Conservation (phyloP, 2,113 vertebrate species). For the Sebastes schlegelii region DNA sequence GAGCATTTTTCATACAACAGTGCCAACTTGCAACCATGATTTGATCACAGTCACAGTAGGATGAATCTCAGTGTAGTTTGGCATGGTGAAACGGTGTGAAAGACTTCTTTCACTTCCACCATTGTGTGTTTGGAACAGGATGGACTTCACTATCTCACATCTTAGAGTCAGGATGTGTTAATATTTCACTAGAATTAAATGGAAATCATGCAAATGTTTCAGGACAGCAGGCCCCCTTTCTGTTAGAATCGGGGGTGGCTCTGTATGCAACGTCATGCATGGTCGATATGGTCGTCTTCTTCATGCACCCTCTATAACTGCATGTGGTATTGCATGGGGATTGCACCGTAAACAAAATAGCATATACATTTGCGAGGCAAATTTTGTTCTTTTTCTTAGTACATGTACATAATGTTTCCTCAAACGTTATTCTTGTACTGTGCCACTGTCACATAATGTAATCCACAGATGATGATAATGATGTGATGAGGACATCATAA, state of each 20-base stretch:
- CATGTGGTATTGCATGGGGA: constrained; percentile 80
- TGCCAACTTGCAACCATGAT: constrained; percentile 51
- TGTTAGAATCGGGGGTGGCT: constrained; percentile 12
- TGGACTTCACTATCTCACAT: constrained; percentile 8
- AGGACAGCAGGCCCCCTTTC: constrained; percentile 1
- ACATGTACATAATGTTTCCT: constrained; percentile 74
- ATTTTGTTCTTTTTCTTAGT: constrained; percentile 41
- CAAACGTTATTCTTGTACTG: constrained; percentile 69
- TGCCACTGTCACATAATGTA: constrained; percentile 70
- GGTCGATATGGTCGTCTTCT: constrained; percentile 55
- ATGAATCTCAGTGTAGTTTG: neutral
- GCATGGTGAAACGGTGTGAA: neutral
- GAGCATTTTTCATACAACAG: constrained; percentile 23
- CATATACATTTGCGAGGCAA: constrained; percentile 64
- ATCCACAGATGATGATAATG: constrained; percentile 46
- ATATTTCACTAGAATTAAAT: constrained; percentile 24
- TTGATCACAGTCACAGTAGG: constrained; percentile 9
- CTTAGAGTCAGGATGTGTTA: constrained; percentile 5
- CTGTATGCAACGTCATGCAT: constrained; percentile 54
- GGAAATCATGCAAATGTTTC: constrained; percentile 15
- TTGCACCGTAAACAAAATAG: constrained; percentile 68
- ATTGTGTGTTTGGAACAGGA: neutral
- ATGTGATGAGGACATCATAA: neutral
- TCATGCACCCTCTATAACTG: constrained; percentile 73
- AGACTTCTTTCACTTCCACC: neutral